A percentile compares a stretch with the other conserved stretches of the same genome.
These are phyloP conservation scores for Arenaria interpres DNA, from an alignment of 2,113 vertebrate genomes.

Conservation along the genomic window DNA sequence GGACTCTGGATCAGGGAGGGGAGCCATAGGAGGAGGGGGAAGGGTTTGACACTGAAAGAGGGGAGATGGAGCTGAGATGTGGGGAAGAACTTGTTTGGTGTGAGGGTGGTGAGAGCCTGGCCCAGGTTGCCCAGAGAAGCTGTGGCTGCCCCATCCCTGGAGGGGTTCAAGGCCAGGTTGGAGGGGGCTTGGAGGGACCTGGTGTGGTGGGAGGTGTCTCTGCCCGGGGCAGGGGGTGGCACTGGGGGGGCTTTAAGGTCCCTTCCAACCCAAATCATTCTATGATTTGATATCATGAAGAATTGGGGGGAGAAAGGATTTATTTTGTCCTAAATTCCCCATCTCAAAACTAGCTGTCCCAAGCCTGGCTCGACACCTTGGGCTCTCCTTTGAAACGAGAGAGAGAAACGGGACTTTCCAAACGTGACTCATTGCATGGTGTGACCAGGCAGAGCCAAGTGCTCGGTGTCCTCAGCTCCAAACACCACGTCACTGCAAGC, in stretches of 20 bases:
- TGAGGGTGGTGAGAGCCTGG: background rate
- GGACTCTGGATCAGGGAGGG: background rate
- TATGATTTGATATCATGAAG: background rate
- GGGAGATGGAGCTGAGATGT: background rate
- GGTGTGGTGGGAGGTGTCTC: background rate
- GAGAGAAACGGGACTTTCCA: background rate
- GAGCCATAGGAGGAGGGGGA: background rate
- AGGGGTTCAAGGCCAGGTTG: background rate
- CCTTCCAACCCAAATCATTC: background rate
- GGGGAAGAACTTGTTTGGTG: background rate
- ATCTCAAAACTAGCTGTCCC: background rate
- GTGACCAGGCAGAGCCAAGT: background rate
- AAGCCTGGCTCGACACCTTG: background rate
- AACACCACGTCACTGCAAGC: background rate
- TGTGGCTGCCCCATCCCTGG: background rate
- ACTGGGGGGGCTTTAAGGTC: background rate
- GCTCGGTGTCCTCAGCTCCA: background rate
- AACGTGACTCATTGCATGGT: accelerated
- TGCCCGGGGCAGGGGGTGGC: background rate
- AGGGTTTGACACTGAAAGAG: background rate
- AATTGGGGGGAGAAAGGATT: background rate
- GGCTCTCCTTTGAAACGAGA: background rate
- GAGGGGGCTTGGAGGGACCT: background rate
- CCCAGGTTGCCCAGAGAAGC: background rate
- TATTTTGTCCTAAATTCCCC: background rate